A percentile compares a stretch with the other conserved stretches of the same genome.
Evolutionary conservation across 1,140 invertebrate species (phyloP).

Genomic region (Cyrtorhinus lividipennis): DNA sequence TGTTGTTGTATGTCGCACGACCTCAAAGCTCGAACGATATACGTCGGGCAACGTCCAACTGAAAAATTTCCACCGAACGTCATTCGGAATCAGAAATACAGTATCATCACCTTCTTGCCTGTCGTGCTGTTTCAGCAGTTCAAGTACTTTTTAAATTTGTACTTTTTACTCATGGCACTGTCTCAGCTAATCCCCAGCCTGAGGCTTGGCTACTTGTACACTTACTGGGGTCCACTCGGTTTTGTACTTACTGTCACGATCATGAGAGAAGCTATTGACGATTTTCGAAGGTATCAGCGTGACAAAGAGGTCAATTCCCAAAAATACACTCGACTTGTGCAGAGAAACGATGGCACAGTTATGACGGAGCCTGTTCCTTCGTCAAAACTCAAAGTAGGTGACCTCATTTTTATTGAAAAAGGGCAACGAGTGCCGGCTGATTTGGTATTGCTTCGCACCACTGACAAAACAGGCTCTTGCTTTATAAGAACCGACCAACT

Average conservation of each 20-base stretch:
- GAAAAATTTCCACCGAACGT: slow-evolving; percentile 86
- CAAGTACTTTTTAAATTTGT: slow-evolving; percentile 96
- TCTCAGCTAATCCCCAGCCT: slow-evolving; percentile 96
- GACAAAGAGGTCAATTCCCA: slow-evolving; percentile 94
- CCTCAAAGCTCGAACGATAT: slow-evolving; percentile 45
- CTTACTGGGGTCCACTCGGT: slow-evolving; percentile 95
- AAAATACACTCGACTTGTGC: slow-evolving; percentile 52
- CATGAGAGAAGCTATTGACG: slow-evolving; percentile 91
- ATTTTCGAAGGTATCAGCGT: slow-evolving; percentile 73
- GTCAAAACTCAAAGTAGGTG: slow-evolving; percentile 55
- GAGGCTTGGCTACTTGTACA: slow-evolving; percentile 92
- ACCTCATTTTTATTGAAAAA: slow-evolving; percentile 73
- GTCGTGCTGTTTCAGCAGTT: slow-evolving; percentile 96
- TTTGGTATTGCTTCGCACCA: slow-evolving; percentile 84
- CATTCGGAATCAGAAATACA: slow-evolving; percentile 98
- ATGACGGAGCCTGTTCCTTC: slow-evolving; percentile 40
- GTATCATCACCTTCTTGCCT: slow-evolving; percentile 93
- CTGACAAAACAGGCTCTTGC: slow-evolving; percentile 85
- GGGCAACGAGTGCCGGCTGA: slow-evolving; percentile 95
- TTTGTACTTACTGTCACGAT: slow-evolving; percentile 94
- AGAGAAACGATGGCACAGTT: slow-evolving; percentile 38
- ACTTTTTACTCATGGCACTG: slow-evolving; percentile 94
- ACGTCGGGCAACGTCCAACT: slow-evolving; percentile 43
- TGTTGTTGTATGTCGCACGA: slow-evolving; percentile 52
- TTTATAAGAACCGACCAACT: slow-evolving; percentile 98